These are phyloP conservation scores for Pinctada fucata DNA, from an alignment of 2,888 invertebrate genomes.

Conservation along the genomic window DNA sequence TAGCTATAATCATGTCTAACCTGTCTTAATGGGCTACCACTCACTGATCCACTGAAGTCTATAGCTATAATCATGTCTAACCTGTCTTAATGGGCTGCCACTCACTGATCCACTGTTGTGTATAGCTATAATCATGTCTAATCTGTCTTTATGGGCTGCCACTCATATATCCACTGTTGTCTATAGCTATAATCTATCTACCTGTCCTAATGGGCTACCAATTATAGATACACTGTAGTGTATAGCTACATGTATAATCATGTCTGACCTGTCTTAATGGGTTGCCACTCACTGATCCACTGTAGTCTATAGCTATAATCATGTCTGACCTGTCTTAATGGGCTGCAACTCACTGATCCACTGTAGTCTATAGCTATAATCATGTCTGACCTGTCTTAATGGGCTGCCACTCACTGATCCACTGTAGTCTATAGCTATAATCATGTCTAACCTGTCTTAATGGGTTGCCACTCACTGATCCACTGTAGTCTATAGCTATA, in stretches of 20 bases:
- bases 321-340: slow-evolving; percentile 51
- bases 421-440: slow-evolving; percentile 55
- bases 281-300: slow-evolving; percentile 58
- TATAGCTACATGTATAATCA: slow-evolving; percentile 52
- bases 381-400: slow-evolving; percentile 55
- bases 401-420: slow-evolving; percentile 58
- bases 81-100: slow-evolving; percentile 49
- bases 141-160: too few relatives aligned
- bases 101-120: slow-evolving; percentile 60
- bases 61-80: slow-evolving; percentile 53
- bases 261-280: slow-evolving; percentile 56
- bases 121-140: slow-evolving; percentile 51
- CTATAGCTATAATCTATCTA: too few relatives aligned
- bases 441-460: slow-evolving; percentile 56
- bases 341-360: slow-evolving; percentile 56
- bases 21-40: slow-evolving; percentile 54
- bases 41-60: slow-evolving; percentile 59
- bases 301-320: slow-evolving; percentile 53
- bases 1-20: slow-evolving; percentile 54
- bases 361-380: slow-evolving; percentile 55
- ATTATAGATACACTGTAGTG: slow-evolving; percentile 59
- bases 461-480: slow-evolving; percentile 56
- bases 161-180: too few relatives aligned
- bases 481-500: slow-evolving; percentile 54
- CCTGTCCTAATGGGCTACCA: slow-evolving; percentile 55